A percentile compares a stretch with the other conserved stretches of the same genome.
Evolutionary conservation across 2,113 vertebrate genomes (phyloP).

Genomic region (Sylvia atricapilla): DNA sequence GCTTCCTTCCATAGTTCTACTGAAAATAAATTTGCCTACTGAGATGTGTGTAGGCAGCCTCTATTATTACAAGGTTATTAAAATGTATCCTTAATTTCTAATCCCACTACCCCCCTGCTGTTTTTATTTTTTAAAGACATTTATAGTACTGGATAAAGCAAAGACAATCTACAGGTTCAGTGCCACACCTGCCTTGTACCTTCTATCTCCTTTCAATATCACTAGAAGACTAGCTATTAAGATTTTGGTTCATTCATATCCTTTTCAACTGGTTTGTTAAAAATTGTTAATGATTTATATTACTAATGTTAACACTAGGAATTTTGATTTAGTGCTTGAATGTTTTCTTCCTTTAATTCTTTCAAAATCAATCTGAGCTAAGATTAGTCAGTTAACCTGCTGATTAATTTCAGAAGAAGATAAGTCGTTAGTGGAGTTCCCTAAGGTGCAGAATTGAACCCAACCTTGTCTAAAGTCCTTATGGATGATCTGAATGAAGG

Average conservation of each 20-base stretch:
- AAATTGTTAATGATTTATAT: background rate
- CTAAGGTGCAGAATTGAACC: background rate
- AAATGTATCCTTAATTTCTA: background rate
- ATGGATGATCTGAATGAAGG: background rate
- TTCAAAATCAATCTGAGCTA: background rate
- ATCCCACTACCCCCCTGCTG: rapidly evolving
- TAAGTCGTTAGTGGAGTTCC: background rate
- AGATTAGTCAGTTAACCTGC: background rate
- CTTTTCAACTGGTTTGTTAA: constrained; percentile 74
- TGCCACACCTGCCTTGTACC: constrained; percentile 89
- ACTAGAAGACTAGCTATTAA: constrained; percentile 91
- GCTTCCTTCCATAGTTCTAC: background rate
- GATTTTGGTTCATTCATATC: constrained; percentile 99
- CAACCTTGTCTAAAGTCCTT: background rate
- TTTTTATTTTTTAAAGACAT: constrained; percentile 80
- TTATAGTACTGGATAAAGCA: constrained; percentile 94
- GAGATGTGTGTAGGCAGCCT: background rate
- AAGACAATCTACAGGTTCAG: constrained; percentile 95
- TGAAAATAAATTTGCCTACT: background rate
- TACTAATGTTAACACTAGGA: background rate
- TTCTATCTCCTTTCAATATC: constrained; percentile 90
- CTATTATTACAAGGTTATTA: background rate
- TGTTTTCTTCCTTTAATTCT: background rate
- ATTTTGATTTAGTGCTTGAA: background rate
- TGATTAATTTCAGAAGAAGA: background rate